phyloP scores from a whole-genome alignment of 2,888 invertebrate genomes.

The Ernsta delagoae region DNA sequence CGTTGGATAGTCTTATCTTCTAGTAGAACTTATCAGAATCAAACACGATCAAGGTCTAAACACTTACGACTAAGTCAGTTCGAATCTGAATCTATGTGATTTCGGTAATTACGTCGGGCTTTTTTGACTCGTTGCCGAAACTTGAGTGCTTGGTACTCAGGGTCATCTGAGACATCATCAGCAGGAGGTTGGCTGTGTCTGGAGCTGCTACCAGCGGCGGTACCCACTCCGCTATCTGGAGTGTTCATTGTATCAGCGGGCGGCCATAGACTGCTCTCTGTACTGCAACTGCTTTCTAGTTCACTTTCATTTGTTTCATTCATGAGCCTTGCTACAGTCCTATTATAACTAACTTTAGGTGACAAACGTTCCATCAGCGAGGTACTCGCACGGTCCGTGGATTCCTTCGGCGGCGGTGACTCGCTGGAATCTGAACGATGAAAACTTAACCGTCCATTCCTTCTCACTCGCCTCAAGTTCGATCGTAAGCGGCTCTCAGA shows the following conservation, averaged over 20 bases:
- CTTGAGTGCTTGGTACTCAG: constrained; percentile 79
- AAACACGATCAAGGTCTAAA: constrained; percentile 47
- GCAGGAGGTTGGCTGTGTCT: constrained; percentile 57
- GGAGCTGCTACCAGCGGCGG: constrained; percentile 65
- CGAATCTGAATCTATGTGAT: constrained; percentile 88
- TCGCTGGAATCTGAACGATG: constrained; percentile 74
- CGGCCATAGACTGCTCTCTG: constrained; percentile 68
- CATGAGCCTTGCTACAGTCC: constrained; percentile 75
- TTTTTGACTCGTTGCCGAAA: constrained; percentile 86
- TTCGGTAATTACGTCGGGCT: constrained; percentile 86
- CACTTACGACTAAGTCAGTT: constrained; percentile 70
- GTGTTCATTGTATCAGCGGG: constrained; percentile 47
- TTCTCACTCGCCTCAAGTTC: constrained; percentile 56
- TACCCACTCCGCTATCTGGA: constrained; percentile 75
- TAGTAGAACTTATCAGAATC: constrained; percentile 35
- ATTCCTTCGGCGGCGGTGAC: constrained; percentile 67
- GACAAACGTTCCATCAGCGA: constrained; percentile 56
- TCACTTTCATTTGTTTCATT: constrained; percentile 81
- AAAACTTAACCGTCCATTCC: constrained; percentile 63
- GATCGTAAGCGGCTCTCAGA: constrained; percentile 55
- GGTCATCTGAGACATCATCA: constrained; percentile 72
- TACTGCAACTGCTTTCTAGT: constrained; percentile 77
- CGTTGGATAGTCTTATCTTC: constrained; percentile 45
- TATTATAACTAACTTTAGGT: constrained; percentile 59
- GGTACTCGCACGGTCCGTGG: constrained; percentile 52